Evolutionary conservation across 37 sponge, comb jelly and placozoan species (phyloP).

Genomic region (Hexactinellida sp.): DNA sequence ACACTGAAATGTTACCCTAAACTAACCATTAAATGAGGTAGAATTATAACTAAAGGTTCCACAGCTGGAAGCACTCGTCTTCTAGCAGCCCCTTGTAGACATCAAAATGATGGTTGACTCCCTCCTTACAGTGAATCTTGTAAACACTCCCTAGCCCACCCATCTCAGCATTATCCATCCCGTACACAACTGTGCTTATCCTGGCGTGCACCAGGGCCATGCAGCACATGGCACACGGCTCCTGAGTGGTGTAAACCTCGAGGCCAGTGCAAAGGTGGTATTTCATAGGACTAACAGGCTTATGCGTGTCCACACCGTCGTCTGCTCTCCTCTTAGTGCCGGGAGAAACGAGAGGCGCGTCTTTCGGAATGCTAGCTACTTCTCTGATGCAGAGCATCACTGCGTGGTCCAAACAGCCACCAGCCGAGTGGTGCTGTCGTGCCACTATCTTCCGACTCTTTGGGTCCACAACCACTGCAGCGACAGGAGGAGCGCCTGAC

Average conservation of each 20-base stretch:
- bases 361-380: conserved; percentile 60
- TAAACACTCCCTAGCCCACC: conserved; percentile 61
- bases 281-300: not conserved
- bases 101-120: conserved; percentile 91
- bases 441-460: conserved; percentile 30
- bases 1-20: too few relatives aligned
- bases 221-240: conserved; percentile 95
- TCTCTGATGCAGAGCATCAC: conserved; percentile 73
- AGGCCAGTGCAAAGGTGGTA: conserved; percentile 85
- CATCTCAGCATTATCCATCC: not conserved
- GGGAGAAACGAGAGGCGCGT: conserved; percentile 35
- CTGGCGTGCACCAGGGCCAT: conserved; percentile 96
- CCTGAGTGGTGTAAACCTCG: conserved; percentile 61
- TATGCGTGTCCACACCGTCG: not conserved
- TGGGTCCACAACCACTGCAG: conserved; percentile 69
- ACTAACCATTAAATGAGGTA: too few relatives aligned
- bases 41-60: too few relatives aligned
- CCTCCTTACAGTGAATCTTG: conserved; percentile 58
- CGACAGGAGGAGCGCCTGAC: conserved; percentile 20
- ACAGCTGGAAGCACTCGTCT: not conserved
- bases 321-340: not conserved
- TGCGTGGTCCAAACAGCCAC: conserved; percentile 52
- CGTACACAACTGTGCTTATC: conserved; percentile 71
- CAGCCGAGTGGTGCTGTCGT: conserved; percentile 13
- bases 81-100: conserved; percentile 39